Evolutionary conservation across 2,888 invertebrate genomes (phyloP).

Genomic region (Troides helena): DNA sequence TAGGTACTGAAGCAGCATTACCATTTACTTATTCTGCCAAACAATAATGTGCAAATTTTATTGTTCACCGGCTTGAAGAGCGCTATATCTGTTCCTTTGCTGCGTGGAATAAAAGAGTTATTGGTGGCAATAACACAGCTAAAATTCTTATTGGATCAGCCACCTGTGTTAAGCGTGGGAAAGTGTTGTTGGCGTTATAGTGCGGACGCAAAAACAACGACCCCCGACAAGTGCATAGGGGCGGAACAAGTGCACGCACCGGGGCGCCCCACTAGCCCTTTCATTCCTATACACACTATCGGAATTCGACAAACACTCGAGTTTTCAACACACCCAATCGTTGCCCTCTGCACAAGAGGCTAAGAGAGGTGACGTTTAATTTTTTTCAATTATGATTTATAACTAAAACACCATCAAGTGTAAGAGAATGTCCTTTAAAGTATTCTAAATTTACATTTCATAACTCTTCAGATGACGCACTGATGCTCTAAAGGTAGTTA

Average conservation of each 20-base stretch:
- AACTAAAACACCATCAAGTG: neutral
- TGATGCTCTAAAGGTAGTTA: too few relatives aligned
- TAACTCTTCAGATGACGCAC: neutral
- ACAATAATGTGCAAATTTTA: too few relatives aligned
- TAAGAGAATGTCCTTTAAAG: neutral
- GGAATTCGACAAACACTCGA: slow-evolving; percentile 34
- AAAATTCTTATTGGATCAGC: slow-evolving; percentile 52
- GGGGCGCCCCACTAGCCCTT: slow-evolving; percentile 34
- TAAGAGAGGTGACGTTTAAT: slow-evolving; percentile 14
- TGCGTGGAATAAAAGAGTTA: neutral
- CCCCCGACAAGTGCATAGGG: slow-evolving; percentile 75
- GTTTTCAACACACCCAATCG: slow-evolving; percentile 27
- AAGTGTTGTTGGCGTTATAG: slow-evolving; percentile 55
- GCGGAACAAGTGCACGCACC: slow-evolving; percentile 73
- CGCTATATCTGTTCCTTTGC: too few relatives aligned
- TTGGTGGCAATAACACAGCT: slow-evolving; percentile 19
- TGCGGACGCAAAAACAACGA: slow-evolving; percentile 72
- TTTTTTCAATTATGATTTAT: slow-evolving; percentile 1
- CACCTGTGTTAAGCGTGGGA: slow-evolving; percentile 65
- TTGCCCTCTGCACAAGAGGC: slow-evolving; percentile 30
- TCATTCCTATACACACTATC: slow-evolving; percentile 33
- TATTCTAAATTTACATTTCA: neutral
- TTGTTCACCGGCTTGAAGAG: too few relatives aligned
- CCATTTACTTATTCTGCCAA: too few relatives aligned
- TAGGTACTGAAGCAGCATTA: too few relatives aligned